Evolutionary conservation across 2,113 vertebrate genomes (phyloP), one percentile per base, ranked within the genome.

Genomic region (Rhynchomys soricoides): DNA sequence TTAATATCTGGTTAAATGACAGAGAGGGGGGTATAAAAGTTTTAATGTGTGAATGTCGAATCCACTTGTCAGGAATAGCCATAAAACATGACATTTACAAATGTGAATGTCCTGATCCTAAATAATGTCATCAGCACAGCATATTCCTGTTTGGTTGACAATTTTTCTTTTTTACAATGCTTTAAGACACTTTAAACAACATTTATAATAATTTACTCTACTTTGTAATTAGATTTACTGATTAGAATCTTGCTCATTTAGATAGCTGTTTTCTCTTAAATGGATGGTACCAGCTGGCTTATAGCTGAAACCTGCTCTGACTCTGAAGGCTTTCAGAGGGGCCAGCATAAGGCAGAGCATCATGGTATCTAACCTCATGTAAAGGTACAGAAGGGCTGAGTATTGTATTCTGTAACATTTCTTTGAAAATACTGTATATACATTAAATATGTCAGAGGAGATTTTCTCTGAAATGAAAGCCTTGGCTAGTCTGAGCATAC

Each of bases 171-270:
- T 96, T 95, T 90, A 91, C 55, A 91, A 62, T 96, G 96, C 96
- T 97, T 97, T 95, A 97, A 97, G 95, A 93, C 86, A 94, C 77
- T 96, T 92, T 83, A 37, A 55, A 94, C 95, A 96, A 95, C 92
- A 98, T 97, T 97, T 95, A 96, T 97, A 97, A 98, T 97, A 97
- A 98, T 98, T 95, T 95, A 96, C 92, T 96, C 90, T 92, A 93
- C 94, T 96, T 98, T 93, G 94, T 97, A 96, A 96, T 97, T 98
- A 97, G 92, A 94, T 92, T 95, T 96, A 95, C 92, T 95, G 95
- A 97, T 97, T 92, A 98, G 92, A 96, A 91, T 95, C 96, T 97
- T 96, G 89, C 91, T 95, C 93, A 90, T 96, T 97, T 95, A 89
- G 48, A 86, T 94, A 92, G 86, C 86, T 94, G 89, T 81, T 97